Evolutionary conservation across 2,113 vertebrate species (phyloP).

Genomic region (Microcebus jonahi): DNA sequence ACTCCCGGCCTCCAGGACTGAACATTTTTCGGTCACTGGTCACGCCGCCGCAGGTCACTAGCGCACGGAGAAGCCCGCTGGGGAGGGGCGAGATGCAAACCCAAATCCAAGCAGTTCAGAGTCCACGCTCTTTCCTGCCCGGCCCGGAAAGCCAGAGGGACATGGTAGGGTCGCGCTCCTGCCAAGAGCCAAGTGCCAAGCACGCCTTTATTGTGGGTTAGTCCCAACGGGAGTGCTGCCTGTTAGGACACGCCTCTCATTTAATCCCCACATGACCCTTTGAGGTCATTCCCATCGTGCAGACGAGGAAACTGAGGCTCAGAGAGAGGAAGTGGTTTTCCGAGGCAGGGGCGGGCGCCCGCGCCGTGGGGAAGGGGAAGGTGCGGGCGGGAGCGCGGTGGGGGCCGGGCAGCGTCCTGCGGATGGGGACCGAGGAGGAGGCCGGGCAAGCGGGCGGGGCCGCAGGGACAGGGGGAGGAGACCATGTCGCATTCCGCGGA

Average conservation of each 20-base stretch:
- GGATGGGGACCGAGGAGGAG: accelerated
- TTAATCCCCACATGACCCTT: not conserved
- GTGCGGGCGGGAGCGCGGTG: accelerated
- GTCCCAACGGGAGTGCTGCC: not conserved
- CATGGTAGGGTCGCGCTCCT: accelerated
- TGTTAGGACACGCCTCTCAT: not conserved
- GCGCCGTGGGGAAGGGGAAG: not conserved
- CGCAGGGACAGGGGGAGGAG: not conserved
- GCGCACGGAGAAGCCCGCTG: not conserved
- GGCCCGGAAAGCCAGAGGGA: not conserved
- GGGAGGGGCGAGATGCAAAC: not conserved
- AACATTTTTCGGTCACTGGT: accelerated
- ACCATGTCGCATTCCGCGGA: not conserved
- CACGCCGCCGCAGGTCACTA: not conserved
- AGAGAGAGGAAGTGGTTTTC: not conserved
- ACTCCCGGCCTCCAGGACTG: not conserved
- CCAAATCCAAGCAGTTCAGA: not conserved
- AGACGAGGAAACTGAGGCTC: not conserved
- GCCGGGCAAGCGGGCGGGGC: not conserved
- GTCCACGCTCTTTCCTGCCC: not conserved
- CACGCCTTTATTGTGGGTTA: accelerated
- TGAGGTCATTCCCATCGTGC: not conserved
- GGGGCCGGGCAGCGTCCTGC: too few relatives aligned
- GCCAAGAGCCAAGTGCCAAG: not conserved
- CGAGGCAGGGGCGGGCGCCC: too few relatives aligned